Evolutionary conservation across 2,797 vertebrate genomes (phyloP), one percentile per base, ranked within the genome.

Genomic region (Phataginus tetradactyla): DNA sequence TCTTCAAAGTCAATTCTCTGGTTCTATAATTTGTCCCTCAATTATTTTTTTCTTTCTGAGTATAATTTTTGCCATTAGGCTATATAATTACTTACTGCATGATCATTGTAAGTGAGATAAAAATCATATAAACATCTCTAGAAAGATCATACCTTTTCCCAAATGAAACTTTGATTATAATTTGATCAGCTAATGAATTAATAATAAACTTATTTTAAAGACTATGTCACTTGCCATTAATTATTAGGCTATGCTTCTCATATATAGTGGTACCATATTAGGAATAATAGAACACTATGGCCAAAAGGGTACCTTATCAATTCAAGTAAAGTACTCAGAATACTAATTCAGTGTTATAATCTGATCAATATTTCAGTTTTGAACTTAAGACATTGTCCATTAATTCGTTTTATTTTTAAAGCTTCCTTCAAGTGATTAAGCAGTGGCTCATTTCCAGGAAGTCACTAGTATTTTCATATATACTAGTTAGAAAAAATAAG

Each of bases 151-250:
- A 86, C 63, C 59, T 81, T 94, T 90, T 71, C 21, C 49, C 45
- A 78, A 84, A 71, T 84, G 21, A 84, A 45, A 63, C 13, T 90
- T 21, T 75, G 9, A 64, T 64, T 78, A 80, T 34, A 84, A 91
- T 94, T 89, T 89, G n/a, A 94, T 78, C n/a, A 79, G 32, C 27
- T 53, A 71, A 57, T 53, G 32, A 71, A n/a, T 72, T 72, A 91
- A 91, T 64, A 91, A 45, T 53, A 89, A 66, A 66, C 74, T 23
- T 85, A 78, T 34, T 85, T 29, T 39, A 79, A 91, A 66, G 25
- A 86, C 94, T 17, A 75, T 68, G 53, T 77, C 42, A 71, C 7
- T 92, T 85, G 8, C 13, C 29, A 79, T 89, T 88, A 84, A 92
- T 79, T 77, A 29, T 92, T 32, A 72, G 10, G 29, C 15, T 74